Conservation (phyloP, 64 coral and sea anemone genomes). For the Catalaphyllia jardinei region DNA sequence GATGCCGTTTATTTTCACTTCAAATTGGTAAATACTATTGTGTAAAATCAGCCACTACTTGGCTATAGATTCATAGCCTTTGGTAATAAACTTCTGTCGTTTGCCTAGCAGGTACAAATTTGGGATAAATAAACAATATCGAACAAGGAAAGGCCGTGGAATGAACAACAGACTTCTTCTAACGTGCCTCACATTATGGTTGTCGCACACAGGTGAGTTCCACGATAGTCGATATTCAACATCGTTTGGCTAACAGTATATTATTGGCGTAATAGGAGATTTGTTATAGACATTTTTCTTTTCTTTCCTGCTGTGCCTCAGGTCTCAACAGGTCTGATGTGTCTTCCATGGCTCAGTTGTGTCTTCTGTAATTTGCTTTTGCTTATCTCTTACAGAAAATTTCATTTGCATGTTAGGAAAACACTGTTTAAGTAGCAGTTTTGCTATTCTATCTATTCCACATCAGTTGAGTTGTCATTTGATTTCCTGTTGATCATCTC, state of each 20-base stretch:
- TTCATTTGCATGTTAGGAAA: too few relatives aligned
- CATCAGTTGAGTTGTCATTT: not conserved
- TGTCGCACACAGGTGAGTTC: constrained; percentile 30
- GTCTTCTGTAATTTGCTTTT: not conserved
- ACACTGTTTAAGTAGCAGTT: not conserved
- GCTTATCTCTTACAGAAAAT: not conserved
- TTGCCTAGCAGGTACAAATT: constrained; percentile 31
- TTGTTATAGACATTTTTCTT: not conserved
- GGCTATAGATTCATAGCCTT: not conserved
- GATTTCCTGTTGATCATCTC: not conserved
- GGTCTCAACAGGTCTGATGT: not conserved
- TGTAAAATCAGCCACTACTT: not conserved
- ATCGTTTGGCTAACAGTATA: not conserved
- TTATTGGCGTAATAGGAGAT: not conserved
- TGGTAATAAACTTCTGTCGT: constrained; percentile 1
- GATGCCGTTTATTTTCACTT: not conserved
- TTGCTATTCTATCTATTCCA: not conserved
- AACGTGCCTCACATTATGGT: constrained; percentile 39
- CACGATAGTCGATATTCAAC: not conserved
- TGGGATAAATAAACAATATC: constrained; percentile 50
- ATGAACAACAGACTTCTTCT: constrained; percentile 48
- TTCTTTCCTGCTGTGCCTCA: not conserved
- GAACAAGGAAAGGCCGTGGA: constrained; percentile 19
- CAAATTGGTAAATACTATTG: not conserved
- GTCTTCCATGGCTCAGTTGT: not conserved